A percentile compares a stretch with the other conserved stretches of the same genome.
These are phyloP conservation scores for Zaprionus kolodkinae DNA, from an alignment of 1,140 invertebrate species.

Conservation along the genomic window DNA sequence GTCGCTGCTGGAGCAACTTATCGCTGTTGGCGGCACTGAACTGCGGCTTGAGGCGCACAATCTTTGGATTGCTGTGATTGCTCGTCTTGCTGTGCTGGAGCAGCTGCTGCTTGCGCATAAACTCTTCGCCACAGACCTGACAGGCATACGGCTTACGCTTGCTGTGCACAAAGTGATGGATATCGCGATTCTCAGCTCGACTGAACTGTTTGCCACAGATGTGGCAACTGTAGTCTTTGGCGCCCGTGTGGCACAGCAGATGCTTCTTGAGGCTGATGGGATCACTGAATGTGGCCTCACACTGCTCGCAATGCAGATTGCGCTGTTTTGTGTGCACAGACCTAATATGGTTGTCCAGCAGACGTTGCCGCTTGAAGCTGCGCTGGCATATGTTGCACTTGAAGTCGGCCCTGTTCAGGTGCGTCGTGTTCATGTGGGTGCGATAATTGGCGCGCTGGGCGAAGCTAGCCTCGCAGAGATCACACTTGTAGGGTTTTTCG, in stretches of 20 bases:
- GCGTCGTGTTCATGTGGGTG: constrained; percentile 91
- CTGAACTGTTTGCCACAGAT: constrained; percentile 95
- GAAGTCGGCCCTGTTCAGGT: constrained; percentile 91
- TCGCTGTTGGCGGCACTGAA: constrained; percentile 76
- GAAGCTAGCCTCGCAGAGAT: constrained; percentile 91
- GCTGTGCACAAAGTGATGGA: constrained; percentile 93
- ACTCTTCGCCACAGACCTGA: constrained; percentile 91
- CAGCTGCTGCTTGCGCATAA: constrained; percentile 92
- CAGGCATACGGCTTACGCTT: constrained; percentile 95
- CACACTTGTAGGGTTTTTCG: constrained; percentile 89
- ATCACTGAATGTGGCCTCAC: constrained; percentile 92
- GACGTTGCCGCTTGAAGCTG: constrained; percentile 89
- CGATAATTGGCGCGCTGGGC: constrained; percentile 92
- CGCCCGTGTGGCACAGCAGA: constrained; percentile 90
- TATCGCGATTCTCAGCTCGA: constrained; percentile 93
- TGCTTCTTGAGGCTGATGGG: constrained; percentile 94
- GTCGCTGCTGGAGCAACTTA: constrained; percentile 7
- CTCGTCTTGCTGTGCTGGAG: constrained; percentile 91
- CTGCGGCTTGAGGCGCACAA: constrained; percentile 91
- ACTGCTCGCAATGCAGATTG: constrained; percentile 90
- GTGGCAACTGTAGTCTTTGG: constrained; percentile 92
- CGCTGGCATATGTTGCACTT: constrained; percentile 89
- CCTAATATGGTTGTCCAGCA: constrained; percentile 93
- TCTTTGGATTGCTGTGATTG: constrained; percentile 90
- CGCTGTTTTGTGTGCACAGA: constrained; percentile 92